Evolutionary conservation across 2,888 invertebrate species (phyloP).

Genomic region (Aporophyla nigra): DNA sequence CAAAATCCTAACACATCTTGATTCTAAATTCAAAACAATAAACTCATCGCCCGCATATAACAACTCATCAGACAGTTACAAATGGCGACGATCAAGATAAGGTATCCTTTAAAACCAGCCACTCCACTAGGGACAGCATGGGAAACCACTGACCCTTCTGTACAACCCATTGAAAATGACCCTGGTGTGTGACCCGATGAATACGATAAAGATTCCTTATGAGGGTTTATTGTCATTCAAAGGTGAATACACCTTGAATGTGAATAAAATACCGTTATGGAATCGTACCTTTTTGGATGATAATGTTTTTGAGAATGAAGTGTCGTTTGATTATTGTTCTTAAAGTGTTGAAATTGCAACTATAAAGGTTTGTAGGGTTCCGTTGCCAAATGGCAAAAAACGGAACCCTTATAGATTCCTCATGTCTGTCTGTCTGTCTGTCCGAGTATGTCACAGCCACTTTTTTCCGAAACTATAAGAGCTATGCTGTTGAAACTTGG

Average conservation of each 20-base stretch:
- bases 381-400: no score
- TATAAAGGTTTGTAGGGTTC: not conserved
- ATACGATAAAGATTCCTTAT: constrained; percentile 38
- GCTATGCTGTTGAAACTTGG: no score
- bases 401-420: no score
- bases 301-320: constrained; percentile 16
- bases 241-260: constrained; percentile 58
- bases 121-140: constrained; percentile 38
- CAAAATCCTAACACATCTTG: constrained; percentile 5
- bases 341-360: not conserved
- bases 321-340: not conserved
- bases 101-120: constrained; percentile 36
- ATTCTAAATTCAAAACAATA: constrained; percentile 40
- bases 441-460: no score
- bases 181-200: constrained; percentile 40
- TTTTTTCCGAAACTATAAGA: no score
- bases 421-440: no score
- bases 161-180: constrained; percentile 32
- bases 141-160: constrained; percentile 57
- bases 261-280: constrained; percentile 39
- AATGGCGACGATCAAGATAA: constrained; percentile 44
- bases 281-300: constrained; percentile 2
- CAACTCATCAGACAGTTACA: constrained; percentile 41
- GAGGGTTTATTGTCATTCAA: constrained; percentile 53
- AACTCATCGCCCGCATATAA: constrained; percentile 48